These are phyloP conservation scores for Scleropages formosus DNA, from an alignment of 2,797 vertebrate genomes.

Conservation along the genomic window DNA sequence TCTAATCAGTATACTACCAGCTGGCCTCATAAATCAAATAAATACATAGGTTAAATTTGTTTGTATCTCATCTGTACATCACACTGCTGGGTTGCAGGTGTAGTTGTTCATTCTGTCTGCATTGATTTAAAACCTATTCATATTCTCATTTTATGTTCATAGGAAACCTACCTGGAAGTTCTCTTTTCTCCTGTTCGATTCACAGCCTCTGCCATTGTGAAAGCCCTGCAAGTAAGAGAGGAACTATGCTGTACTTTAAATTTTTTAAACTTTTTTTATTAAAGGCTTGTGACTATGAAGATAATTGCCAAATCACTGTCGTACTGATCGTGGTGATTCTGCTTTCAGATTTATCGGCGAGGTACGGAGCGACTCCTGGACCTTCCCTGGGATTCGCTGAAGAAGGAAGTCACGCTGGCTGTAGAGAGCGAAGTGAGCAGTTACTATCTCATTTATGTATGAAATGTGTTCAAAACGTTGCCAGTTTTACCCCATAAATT, in stretches of 20 bases:
- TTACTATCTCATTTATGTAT: background rate
- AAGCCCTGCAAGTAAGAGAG: conserved; percentile 83
- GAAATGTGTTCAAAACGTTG: background rate
- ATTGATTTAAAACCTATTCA: background rate
- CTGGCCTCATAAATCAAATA: no score
- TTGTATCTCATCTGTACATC: background rate
- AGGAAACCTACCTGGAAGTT: conserved; percentile 86
- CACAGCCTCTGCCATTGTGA: conserved; percentile 79
- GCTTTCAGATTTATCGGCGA: conserved; percentile 81
- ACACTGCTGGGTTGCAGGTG: no score
- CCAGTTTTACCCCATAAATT: no score
- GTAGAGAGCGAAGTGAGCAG: conserved; percentile 84
- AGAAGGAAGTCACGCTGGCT: conserved; percentile 84
- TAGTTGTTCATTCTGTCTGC: no score
- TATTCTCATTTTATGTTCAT: conserved; percentile 29
- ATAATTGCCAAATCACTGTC: no score
- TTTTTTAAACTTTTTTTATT: no score
- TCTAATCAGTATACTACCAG: no score
- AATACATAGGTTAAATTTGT: no score
- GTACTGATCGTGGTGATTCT: no score
- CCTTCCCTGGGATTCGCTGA: conserved; percentile 80
- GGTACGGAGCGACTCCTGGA: conserved; percentile 73
- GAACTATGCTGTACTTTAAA: background rate
- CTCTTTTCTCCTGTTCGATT: conserved; percentile 84
- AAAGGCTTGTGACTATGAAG: background rate